Evolutionary conservation across 2,888 invertebrate species (phyloP), one percentile per base, ranked within the genome.

Genomic region (Busseola fusca): DNA sequence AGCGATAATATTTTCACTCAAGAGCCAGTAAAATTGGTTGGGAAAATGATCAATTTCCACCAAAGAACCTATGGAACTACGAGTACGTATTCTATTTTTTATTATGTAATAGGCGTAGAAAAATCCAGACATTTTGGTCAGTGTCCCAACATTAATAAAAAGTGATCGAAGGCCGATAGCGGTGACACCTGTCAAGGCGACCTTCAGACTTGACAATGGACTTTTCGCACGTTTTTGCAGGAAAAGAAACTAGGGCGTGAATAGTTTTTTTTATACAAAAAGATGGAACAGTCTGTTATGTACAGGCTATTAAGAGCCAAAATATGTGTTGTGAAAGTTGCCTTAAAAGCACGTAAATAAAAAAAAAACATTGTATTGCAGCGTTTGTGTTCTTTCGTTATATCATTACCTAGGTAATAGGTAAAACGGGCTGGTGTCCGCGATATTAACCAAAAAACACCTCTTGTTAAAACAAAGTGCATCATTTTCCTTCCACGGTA

Each of bases 121-220:
- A 81, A 50, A 77, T 65, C 75, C 76, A 80, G 82, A 81, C 83
- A 59, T 58, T 64, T 80, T 72, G 86, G 80, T 79, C 74, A 80
- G 71, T 65, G 69, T 81, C 80, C 77, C 72, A 73, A 74, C 86
- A 76, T 84, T 86, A 84, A 85, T 88, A 88, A 87, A 87, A 89
- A 82, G 83, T 85, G 88, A 86, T 88, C 83, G 84, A 83, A 80
- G 71, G 57, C 78, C 84, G 86, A 84, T 86, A 87, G 74, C 78
- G 60, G 74, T 82, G 88, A 86, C 87, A 87, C 84, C 85, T 86
- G 88, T 85, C 88, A 83, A 67, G 54, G 70, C 50, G 78, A 75
- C 80, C 81, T 75, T 75, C 76, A 83, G 78, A 76, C 72, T 80
- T 59, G 30, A 80, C 77, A 84, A 83, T 76, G 50, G 78, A 48